phyloP scores from a whole-genome alignment of 2,797 vertebrate genomes.

The Myiothlypis chrysogaster region DNA sequence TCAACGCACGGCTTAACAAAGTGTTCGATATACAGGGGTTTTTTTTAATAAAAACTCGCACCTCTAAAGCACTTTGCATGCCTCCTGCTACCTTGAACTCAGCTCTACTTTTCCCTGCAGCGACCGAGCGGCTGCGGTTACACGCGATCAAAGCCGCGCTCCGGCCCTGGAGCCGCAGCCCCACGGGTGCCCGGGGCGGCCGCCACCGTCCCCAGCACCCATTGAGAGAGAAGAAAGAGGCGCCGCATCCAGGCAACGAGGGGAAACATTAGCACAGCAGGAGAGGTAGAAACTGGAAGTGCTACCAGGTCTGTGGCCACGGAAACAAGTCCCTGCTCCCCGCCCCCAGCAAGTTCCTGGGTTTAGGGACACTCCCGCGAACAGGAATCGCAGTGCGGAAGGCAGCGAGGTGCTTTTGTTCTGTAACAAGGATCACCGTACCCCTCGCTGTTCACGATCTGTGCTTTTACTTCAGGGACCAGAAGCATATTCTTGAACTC shows the following conservation, averaged over 20 bases:
- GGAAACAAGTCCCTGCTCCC: not conserved
- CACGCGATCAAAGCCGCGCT: not conserved
- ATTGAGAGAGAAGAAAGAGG: not conserved
- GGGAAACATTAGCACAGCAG: not conserved
- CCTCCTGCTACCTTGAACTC: not conserved
- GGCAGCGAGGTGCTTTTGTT: not conserved
- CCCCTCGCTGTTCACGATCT: not conserved
- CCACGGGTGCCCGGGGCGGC: not conserved
- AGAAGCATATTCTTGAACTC: not conserved
- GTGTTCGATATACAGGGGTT: accelerated
- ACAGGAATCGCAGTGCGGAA: not conserved
- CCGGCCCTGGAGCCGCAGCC: not conserved
- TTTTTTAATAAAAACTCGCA: not conserved
- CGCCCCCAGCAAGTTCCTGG: accelerated
- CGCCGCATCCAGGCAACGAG: not conserved
- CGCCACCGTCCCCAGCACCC: accelerated
- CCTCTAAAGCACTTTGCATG: not conserved
- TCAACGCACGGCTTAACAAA: not conserved
- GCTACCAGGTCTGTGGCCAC: too few species aligned
- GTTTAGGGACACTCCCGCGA: not conserved
- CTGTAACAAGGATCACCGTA: accelerated
- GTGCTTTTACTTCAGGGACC: not conserved
- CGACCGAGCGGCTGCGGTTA: not conserved
- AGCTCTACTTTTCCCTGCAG: too few species aligned
- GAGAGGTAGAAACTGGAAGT: not conserved